A percentile compares a stretch with the other conserved stretches of the same genome.
These are phyloP conservation scores for Apodemus agrarius DNA, from an alignment of 2,797 vertebrate genomes.

Conservation along the genomic window DNA sequence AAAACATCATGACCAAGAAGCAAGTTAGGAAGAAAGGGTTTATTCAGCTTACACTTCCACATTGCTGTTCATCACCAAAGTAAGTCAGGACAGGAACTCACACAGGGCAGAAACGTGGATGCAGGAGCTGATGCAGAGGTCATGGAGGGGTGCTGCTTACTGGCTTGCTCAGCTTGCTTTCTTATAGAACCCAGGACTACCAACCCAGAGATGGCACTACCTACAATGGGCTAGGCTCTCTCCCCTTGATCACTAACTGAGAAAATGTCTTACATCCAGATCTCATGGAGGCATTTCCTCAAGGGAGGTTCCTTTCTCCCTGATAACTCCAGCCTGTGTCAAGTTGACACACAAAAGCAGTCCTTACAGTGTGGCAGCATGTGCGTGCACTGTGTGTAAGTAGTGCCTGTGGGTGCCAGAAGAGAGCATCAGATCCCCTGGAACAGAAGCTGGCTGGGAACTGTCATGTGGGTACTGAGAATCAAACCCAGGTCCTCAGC, in stretches of 20 bases:
- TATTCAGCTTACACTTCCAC: not conserved
- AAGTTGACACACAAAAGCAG: not conserved
- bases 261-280: not conserved
- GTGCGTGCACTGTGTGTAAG: not conserved
- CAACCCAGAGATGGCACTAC: not conserved
- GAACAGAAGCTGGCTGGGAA: not conserved
- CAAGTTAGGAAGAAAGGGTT: not conserved
- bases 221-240: not conserved
- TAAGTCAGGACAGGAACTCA: not conserved
- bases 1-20: not conserved
- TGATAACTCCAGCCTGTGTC: not conserved
- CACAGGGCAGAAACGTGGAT: not conserved
- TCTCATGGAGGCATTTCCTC: not conserved
- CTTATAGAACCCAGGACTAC: not conserved
- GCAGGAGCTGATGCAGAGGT: not conserved
- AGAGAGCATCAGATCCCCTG: not conserved
- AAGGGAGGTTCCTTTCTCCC: not conserved
- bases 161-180: not conserved
- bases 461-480: not conserved
- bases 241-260: not conserved
- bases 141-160: not conserved
- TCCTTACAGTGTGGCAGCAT: not conserved
- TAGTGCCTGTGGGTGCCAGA: not conserved
- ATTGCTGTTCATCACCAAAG: not conserved
- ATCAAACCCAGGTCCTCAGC: not conserved